These are phyloP conservation scores for Poicephalus meyeri DNA, from an alignment of 2,113 vertebrate genomes.

Conservation along the genomic window DNA sequence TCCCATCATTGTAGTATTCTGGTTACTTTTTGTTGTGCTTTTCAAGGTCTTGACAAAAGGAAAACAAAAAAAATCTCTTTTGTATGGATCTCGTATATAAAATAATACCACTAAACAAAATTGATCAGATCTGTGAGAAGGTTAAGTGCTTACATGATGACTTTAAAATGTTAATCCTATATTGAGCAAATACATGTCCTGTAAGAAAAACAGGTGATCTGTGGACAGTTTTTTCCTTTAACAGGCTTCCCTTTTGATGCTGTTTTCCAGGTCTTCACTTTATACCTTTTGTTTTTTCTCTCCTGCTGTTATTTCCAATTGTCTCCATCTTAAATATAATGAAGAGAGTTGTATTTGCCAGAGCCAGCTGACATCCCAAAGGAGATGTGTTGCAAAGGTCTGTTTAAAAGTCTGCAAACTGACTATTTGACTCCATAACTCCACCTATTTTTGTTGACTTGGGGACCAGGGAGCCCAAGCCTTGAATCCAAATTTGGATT, in stretches of 20 bases:
- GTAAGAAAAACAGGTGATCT: neutral
- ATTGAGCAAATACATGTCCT: neutral
- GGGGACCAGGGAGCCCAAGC: neutral
- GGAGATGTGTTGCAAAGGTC: neutral
- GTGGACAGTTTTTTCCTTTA: neutral
- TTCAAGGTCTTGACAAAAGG: neutral
- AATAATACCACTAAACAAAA: neutral
- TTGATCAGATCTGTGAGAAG: neutral
- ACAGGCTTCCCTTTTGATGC: neutral
- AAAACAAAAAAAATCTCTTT: neutral
- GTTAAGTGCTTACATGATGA: neutral
- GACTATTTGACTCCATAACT: neutral
- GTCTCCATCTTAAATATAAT: neutral
- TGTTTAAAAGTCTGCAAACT: neutral
- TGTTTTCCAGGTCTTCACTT: neutral
- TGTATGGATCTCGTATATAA: neutral
- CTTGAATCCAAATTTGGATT: neutral
- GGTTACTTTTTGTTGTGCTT: neutral
- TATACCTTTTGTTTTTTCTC: neutral
- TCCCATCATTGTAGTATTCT: neutral
- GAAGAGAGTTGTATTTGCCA: neutral
- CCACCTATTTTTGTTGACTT: neutral
- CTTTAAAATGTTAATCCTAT: neutral
- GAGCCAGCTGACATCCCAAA: neutral
- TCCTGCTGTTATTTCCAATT: neutral